These are phyloP conservation scores for Ammospiza maritima DNA, from an alignment of 2,797 vertebrate genomes.

Conservation along the genomic window DNA sequence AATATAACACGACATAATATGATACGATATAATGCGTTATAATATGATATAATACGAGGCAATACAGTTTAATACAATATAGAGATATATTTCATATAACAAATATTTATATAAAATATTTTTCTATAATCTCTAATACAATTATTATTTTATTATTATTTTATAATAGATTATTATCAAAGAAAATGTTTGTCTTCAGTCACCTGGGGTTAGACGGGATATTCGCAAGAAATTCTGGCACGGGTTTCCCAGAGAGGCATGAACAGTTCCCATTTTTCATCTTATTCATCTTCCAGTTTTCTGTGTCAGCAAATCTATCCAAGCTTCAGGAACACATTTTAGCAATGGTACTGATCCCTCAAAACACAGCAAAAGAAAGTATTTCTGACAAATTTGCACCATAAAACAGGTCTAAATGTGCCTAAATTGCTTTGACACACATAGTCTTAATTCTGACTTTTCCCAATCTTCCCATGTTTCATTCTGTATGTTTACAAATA, in stretches of 20 bases:
- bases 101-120: too few species aligned
- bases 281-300: neutral
- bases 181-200: neutral
- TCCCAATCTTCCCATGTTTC: fast-evolving
- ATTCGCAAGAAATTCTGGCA: neutral
- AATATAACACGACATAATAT: too few species aligned
- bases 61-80: too few species aligned
- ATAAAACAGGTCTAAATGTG: neutral
- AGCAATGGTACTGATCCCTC: neutral
- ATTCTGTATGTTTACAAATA: neutral
- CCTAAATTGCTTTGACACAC: neutral
- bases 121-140: too few species aligned
- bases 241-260: neutral
- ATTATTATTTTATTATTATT: too few species aligned
- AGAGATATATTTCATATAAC: too few species aligned
- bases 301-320: neutral
- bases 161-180: neutral
- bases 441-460: neutral
- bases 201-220: neutral
- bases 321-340: neutral
- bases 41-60: too few species aligned
- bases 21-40: too few species aligned
- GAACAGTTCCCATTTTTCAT: neutral
- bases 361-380: neutral
- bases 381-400: neutral